These are phyloP conservation scores for Sitobion miscanthi DNA, from an alignment of 1,140 invertebrate species.

Conservation along the genomic window DNA sequence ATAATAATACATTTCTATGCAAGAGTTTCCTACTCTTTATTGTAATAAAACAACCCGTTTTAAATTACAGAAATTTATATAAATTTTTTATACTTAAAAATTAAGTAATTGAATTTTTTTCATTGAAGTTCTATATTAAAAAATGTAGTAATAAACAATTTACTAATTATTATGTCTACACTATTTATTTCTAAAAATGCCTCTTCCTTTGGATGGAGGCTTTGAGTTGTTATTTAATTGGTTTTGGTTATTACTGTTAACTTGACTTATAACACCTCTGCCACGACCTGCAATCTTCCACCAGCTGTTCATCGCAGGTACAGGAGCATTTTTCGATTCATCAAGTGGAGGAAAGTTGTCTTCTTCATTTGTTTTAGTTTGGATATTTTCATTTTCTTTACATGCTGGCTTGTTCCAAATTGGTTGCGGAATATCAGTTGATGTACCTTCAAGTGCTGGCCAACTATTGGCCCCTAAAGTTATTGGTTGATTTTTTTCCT, in stretches of 20 bases:
- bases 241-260: background rate
- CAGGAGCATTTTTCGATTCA: background rate
- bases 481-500: background rate
- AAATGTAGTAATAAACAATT: background rate
- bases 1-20: background rate
- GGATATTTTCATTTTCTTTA: background rate
- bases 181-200: background rate
- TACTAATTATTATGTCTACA: background rate
- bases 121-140: no score
- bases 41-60: no score
- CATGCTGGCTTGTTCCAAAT: background rate
- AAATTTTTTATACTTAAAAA: no score
- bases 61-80: no score
- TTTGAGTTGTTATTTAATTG: background rate
- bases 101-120: no score
- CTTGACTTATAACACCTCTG: background rate
- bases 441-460: background rate
- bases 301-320: background rate
- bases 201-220: background rate
- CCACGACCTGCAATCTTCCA: background rate
- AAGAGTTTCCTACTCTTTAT: background rate
- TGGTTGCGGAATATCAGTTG: background rate
- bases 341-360: slow-evolving; percentile 2
- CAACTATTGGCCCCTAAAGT: background rate
- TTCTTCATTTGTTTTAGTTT: background rate